Conservation (phyloP, 2,888 invertebrate genomes). For the Sesia apiformis region DNA sequence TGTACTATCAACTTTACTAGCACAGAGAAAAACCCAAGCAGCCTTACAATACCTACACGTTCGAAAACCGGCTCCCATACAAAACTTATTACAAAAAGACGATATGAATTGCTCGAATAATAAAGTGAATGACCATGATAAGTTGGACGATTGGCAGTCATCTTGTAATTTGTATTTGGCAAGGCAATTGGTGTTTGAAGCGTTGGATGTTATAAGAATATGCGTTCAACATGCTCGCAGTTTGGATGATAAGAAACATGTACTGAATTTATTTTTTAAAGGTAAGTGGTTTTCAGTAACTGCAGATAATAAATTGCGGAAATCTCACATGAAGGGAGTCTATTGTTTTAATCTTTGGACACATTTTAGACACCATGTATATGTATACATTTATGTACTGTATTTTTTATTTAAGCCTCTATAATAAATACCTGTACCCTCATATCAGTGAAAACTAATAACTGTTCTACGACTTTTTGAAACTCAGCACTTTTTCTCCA, state of each 20-base stretch:
- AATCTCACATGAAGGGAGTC: too few relatives aligned
- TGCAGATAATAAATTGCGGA: too few relatives aligned
- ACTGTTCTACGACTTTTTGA: background rate
- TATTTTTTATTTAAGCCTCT: conserved; percentile 13
- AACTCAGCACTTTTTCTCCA: too few relatives aligned
- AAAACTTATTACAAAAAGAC: conserved; percentile 21
- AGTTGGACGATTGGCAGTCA: conserved; percentile 65
- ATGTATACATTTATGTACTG: background rate
- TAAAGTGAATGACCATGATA: conserved; percentile 37
- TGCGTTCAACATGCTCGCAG: conserved; percentile 59
- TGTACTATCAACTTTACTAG: conserved; percentile 78
- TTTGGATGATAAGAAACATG: conserved; percentile 44
- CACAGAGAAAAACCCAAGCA: conserved; percentile 79
- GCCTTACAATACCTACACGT: conserved; percentile 82
- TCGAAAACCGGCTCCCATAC: conserved; percentile 68
- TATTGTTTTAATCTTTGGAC: too few relatives aligned
- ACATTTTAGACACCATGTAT: too few relatives aligned
- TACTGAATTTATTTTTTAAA: conserved; percentile 77
- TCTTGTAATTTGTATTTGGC: conserved; percentile 77
- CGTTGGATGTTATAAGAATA: conserved; percentile 76
- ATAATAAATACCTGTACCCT: too few relatives aligned
- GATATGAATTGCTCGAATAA: conserved; percentile 1
- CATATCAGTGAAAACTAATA: too few relatives aligned
- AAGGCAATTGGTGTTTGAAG: conserved; percentile 78
- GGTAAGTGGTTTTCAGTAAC: conserved; percentile 45